These are phyloP conservation scores for Arctocebus calabarensis DNA, from an alignment of 2,797 vertebrate genomes.

Conservation along the genomic window DNA sequence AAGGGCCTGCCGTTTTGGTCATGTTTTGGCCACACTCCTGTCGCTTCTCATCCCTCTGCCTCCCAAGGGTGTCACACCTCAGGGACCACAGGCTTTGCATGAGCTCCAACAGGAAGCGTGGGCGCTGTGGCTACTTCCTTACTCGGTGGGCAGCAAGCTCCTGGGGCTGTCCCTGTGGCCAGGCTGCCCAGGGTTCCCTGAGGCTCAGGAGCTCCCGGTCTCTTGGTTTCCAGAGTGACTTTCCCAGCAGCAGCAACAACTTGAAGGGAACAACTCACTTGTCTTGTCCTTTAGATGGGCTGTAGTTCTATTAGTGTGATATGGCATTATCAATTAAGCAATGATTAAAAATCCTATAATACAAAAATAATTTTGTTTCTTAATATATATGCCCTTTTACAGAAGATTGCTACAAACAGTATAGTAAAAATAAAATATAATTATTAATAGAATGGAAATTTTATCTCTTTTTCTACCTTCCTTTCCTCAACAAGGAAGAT, in stretches of 20 bases:
- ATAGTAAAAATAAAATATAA: background rate
- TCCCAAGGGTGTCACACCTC: slow-evolving; percentile 21
- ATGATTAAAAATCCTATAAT: background rate
- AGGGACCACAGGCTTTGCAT: slow-evolving; percentile 73
- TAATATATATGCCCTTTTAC: background rate
- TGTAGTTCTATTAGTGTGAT: background rate
- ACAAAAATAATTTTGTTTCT: background rate
- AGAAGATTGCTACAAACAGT: background rate
- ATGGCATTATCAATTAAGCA: background rate
- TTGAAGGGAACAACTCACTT: no score
- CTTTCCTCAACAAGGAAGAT: background rate
- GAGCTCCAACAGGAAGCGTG: slow-evolving; percentile 86
- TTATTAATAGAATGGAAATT: background rate
- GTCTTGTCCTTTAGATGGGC: background rate
- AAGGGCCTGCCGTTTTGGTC: background rate
- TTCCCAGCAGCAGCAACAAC: no score
- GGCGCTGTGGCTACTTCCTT: slow-evolving; percentile 86
- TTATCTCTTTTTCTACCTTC: background rate
- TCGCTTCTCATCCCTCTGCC: slow-evolving; percentile 25
- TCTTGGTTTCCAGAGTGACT: no score
- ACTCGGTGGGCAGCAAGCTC: slow-evolving; percentile 37
- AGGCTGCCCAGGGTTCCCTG: background rate
- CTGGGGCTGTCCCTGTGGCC: slow-evolving; percentile 77
- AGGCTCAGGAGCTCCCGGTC: no score
- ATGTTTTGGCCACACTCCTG: background rate